Conservation (phyloP, 2,113 vertebrate genomes). For the Ictalurus punctatus region DNA sequence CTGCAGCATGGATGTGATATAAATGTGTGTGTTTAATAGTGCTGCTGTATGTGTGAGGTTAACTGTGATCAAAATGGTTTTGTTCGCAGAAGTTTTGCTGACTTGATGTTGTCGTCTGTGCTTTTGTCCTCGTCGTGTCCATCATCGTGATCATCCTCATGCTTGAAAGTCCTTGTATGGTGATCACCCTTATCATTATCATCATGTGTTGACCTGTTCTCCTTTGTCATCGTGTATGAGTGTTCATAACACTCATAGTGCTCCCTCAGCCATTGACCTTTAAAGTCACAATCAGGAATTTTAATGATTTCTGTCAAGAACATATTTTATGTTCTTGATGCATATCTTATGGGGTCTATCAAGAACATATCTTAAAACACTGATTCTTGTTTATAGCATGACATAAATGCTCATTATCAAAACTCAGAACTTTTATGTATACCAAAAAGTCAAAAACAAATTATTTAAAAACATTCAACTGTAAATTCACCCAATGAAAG, state of each 20-base stretch:
- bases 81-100: constrained; percentile 36
- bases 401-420: background rate
- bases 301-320: background rate
- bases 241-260: background rate
- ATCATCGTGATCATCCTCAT: constrained; percentile 40
- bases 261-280: background rate
- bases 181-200: constrained; percentile 23
- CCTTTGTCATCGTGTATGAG: background rate
- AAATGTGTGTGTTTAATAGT: background rate
- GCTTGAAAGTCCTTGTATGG: constrained; percentile 38
- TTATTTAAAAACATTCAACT: background rate
- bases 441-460: background rate
- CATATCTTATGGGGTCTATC: too few relatives aligned
- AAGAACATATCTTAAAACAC: background rate
- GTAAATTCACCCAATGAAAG: background rate
- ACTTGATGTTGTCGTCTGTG: constrained; percentile 15
- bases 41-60: constrained; percentile 45
- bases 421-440: background rate
- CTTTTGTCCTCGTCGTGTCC: constrained; percentile 37
- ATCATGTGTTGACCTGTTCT: constrained; percentile 2
- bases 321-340: background rate
- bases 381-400: background rate
- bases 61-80: constrained; percentile 26
- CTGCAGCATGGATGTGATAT: background rate
- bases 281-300: background rate